Conservation (phyloP, 2,113 vertebrate species). For the Vicugna pacos region DNA sequence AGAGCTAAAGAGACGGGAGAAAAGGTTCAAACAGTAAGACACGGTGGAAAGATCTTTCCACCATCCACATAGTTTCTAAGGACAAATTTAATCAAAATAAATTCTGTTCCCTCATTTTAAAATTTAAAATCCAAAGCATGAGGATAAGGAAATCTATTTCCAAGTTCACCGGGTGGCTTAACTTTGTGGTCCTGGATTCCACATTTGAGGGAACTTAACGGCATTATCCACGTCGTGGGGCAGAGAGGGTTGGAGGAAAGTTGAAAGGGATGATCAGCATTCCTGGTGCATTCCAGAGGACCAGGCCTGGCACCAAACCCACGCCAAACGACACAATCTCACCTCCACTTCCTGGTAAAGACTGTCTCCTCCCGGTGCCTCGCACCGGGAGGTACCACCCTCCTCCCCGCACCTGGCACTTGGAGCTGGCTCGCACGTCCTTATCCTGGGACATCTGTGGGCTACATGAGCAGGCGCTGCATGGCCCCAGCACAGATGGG, state of each 20-base stretch:
- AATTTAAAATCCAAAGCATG: not conserved
- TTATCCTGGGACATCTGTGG: not conserved
- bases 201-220: too few relatives aligned
- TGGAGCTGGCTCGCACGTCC: not conserved
- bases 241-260: not conserved
- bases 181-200: not conserved
- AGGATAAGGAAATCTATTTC: not conserved
- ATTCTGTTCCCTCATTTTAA: not conserved
- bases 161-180: not conserved
- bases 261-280: accelerated
- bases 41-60: accelerated
- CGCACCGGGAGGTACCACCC: not conserved
- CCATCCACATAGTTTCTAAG: not conserved
- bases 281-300: accelerated
- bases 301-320: not conserved
- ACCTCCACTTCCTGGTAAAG: accelerated
- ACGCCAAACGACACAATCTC: accelerated
- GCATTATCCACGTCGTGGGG: too few relatives aligned
- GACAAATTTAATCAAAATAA: not conserved
- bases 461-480: not conserved
- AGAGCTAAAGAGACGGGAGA: not conserved
- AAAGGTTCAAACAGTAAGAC: accelerated
- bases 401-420: accelerated
- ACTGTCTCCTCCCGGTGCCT: too few relatives aligned
- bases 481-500: accelerated